Conservation (phyloP, 2,888 invertebrate genomes). For the Leucania comma region DNA sequence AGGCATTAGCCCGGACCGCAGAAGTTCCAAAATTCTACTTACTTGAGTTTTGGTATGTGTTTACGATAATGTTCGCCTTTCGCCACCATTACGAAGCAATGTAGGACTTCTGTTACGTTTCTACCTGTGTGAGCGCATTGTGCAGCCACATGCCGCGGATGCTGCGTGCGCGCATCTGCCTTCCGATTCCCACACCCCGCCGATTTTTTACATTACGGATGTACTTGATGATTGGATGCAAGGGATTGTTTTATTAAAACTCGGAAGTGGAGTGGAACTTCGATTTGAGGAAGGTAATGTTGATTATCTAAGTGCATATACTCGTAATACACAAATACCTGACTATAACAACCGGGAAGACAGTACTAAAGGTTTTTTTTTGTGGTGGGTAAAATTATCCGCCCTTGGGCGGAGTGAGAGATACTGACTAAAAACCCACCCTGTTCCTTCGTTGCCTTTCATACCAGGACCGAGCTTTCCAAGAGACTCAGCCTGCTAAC, state of each 20-base stretch:
- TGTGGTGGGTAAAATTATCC: no score
- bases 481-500: no score
- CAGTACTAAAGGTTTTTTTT: no score
- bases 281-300: constrained; percentile 6
- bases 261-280: constrained; percentile 38
- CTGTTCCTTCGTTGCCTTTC: no score
- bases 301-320: not conserved
- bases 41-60: no score
- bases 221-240: constrained; percentile 40
- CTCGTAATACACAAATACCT: not conserved
- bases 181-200: constrained; percentile 82
- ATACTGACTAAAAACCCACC: no score
- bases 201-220: constrained; percentile 70
- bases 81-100: not conserved
- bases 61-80: not conserved
- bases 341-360: no score
- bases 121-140: constrained; percentile 28
- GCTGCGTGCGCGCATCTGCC: constrained; percentile 81
- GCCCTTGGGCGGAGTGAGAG: no score
- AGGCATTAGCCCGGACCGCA: no score
- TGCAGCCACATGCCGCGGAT: constrained; percentile 76
- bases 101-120: constrained; percentile 32
- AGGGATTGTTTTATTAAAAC: constrained; percentile 42
- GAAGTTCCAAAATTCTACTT: no score
- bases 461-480: no score